These are phyloP conservation scores for Linhomoeus sp. DNA, from an alignment of 2,888 invertebrate species.

Conservation along the genomic window DNA sequence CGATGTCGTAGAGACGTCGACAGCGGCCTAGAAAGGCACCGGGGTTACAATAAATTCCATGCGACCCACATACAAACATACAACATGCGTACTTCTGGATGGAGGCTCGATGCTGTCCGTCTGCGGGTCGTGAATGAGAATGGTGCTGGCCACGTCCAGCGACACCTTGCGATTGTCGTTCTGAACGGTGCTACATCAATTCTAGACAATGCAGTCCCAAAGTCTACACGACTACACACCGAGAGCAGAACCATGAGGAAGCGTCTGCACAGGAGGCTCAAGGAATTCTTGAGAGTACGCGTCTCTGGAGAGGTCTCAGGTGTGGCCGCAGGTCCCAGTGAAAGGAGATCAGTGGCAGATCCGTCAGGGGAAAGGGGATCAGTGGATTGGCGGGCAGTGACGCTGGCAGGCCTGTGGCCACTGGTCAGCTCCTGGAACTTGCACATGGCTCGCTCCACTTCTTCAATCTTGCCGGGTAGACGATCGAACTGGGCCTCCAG, in stretches of 20 bases:
- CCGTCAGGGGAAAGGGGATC: no score
- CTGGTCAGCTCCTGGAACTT: slow-evolving; percentile 16
- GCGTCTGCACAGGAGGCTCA: slow-evolving; percentile 21
- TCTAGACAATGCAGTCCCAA: no score
- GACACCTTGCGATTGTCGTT: slow-evolving; percentile 17
- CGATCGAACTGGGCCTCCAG: not conserved
- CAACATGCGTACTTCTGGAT: slow-evolving; percentile 19
- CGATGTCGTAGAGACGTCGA: slow-evolving; percentile 53
- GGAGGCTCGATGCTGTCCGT: slow-evolving; percentile 25
- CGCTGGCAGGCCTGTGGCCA: no score
- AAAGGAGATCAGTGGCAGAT: no score
- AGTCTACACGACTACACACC: no score
- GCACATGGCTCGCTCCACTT: slow-evolving; percentile 25
- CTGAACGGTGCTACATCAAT: slow-evolving; percentile 9
- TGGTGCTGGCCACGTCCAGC: slow-evolving; percentile 23
- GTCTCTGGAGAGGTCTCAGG: no score
- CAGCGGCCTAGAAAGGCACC: slow-evolving; percentile 18
- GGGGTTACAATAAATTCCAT: no score
- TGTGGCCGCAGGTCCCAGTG: no score
- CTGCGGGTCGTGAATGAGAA: slow-evolving; percentile 24
- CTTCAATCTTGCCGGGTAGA: slow-evolving; percentile 17
- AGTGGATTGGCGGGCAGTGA: no score
- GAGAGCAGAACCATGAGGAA: slow-evolving; percentile 25
- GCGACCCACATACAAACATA: no score
- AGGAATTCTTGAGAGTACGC: slow-evolving; percentile 15